phyloP scores from a whole-genome alignment of 2,888 invertebrate genomes.

The Pterostichus madidus region DNA sequence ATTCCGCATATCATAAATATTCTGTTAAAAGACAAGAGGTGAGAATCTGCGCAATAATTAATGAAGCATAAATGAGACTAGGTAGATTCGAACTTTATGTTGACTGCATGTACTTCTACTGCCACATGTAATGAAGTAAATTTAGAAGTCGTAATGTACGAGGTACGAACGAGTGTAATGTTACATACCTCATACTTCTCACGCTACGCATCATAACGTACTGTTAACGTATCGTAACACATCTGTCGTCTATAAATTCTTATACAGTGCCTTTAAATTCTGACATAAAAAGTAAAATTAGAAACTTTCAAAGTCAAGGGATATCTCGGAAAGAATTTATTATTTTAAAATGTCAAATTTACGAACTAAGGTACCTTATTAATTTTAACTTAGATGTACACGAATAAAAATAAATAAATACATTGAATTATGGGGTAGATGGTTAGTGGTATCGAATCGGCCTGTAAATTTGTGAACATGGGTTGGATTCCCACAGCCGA shows the following conservation, averaged over 20 bases:
- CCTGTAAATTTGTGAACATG: no score
- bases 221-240: conserved; percentile 40
- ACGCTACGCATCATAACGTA: conserved; percentile 43
- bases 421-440: no score
- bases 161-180: conserved; percentile 43
- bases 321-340: no score
- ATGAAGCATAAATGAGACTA: conserved; percentile 9
- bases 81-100: not conserved
- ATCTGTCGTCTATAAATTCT: conserved; percentile 36
- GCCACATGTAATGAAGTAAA: not conserved
- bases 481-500: no score
- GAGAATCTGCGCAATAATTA: conserved; percentile 5
- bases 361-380: no score
- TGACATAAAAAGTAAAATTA: not conserved
- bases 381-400: no score
- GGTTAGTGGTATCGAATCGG: no score
- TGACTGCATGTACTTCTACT: not conserved
- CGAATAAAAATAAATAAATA: no score
- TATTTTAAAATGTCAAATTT: no score
- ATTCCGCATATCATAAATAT: not conserved
- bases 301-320: conserved; percentile 16
- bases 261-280: not conserved
- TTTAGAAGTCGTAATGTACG: conserved; percentile 39
- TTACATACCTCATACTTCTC: conserved; percentile 13
- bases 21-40: not conserved